Evolutionary conservation across 1,140 invertebrate genomes (phyloP).

Genomic region (Philotrypesis tridentata): DNA sequence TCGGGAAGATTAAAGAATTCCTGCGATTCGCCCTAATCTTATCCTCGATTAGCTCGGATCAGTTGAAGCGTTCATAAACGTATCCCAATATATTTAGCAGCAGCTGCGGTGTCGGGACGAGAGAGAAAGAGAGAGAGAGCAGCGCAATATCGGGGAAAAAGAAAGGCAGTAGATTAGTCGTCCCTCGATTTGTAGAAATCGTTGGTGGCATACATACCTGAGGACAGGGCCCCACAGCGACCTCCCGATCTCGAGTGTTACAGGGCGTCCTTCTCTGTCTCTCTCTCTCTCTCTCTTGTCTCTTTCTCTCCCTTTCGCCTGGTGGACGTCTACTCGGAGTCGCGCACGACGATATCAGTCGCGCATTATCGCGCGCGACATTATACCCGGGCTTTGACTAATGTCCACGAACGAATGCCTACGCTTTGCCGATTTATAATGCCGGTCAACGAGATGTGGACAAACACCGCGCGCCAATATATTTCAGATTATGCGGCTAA

Average conservation of each 20-base stretch:
- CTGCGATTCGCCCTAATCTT: not conserved
- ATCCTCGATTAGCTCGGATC: not conserved
- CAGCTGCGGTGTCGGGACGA: not conserved
- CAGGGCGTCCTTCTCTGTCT: not conserved
- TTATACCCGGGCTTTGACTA: constrained; percentile 72
- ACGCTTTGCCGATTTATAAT: constrained; percentile 74
- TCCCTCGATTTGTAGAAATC: not conserved
- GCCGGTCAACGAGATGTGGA: constrained; percentile 72
- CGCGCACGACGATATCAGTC: constrained; percentile 72
- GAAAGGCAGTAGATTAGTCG: not conserved
- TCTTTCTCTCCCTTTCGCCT: too few species aligned
- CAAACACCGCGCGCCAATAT: constrained; percentile 73
- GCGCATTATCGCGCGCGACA: constrained; percentile 71
- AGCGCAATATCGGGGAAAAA: not conserved
- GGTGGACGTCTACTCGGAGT: constrained; percentile 33
- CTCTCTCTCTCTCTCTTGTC: not conserved
- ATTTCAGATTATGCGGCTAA: constrained; percentile 74
- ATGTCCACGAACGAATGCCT: constrained; percentile 73
- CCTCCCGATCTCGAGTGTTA: constrained; percentile 56
- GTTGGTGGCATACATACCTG: not conserved
- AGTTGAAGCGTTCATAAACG: not conserved
- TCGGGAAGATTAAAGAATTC: not conserved
- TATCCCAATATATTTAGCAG: not conserved
- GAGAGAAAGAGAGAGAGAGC: not conserved
- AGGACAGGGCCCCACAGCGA: constrained; percentile 49